Evolutionary conservation across 2,888 invertebrate genomes (phyloP).

Genomic region (Latrodectus hesperus): DNA sequence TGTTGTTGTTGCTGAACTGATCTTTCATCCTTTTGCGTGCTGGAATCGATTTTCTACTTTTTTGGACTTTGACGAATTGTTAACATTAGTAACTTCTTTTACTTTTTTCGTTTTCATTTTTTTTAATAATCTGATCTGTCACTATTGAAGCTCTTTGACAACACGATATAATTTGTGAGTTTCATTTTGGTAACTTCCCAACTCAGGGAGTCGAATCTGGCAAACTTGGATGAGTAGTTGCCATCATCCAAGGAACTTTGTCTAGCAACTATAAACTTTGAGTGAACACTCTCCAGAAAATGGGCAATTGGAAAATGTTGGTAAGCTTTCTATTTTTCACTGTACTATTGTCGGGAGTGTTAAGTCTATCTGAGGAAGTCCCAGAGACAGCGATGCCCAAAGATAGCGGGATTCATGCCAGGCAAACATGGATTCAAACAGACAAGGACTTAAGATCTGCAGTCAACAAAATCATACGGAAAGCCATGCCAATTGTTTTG

Average conservation of each 20-base stretch:
- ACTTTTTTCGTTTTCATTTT: too few relatives aligned
- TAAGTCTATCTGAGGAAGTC: not conserved
- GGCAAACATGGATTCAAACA: conserved; percentile 30
- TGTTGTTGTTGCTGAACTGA: not conserved
- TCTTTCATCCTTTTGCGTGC: not conserved
- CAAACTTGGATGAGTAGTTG: too few relatives aligned
- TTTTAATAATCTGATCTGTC: too few relatives aligned
- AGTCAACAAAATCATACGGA: conserved; percentile 26
- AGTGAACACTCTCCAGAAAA: not conserved
- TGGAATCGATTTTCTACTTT: too few relatives aligned
- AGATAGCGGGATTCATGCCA: not conserved
- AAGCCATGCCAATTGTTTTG: conserved; percentile 42
- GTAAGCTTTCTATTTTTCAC: not conserved
- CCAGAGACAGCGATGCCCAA: not conserved
- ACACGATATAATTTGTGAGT: too few relatives aligned
- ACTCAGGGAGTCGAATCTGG: too few relatives aligned
- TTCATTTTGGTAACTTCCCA: too few relatives aligned
- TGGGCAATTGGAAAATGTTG: not conserved
- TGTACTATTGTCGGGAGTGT: not conserved
- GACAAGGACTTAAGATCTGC: conserved; percentile 34
- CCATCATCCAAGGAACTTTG: too few relatives aligned
- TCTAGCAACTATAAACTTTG: too few relatives aligned
- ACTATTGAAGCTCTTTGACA: too few relatives aligned
- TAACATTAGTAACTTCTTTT: too few relatives aligned
- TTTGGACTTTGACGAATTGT: too few relatives aligned